Evolutionary conservation across 1,140 invertebrate genomes (phyloP).

Genomic region (Mylabris phalerata): DNA sequence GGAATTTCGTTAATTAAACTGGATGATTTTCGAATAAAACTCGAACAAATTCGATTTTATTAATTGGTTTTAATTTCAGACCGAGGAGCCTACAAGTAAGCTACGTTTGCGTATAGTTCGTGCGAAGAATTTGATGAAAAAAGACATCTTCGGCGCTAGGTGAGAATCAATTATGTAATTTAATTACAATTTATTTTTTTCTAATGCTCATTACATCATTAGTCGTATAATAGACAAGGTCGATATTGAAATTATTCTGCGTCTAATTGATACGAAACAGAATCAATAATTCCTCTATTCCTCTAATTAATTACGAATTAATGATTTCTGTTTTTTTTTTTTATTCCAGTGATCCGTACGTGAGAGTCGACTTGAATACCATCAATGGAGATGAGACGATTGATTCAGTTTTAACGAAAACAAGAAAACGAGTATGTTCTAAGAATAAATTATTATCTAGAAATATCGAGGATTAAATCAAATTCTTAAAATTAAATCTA

Average conservation of each 20-base stretch:
- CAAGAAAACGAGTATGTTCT: constrained; percentile 81
- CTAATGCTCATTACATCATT: constrained; percentile 1
- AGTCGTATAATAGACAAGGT: too few species aligned
- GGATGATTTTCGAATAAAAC: neutral
- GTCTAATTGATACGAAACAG: too few species aligned
- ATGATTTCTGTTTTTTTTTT: constrained; percentile 13
- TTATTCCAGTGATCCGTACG: constrained; percentile 87
- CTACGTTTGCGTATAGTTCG: constrained; percentile 76
- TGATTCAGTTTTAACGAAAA: constrained; percentile 89
- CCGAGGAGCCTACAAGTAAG: constrained; percentile 65
- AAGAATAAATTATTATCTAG: too few species aligned
- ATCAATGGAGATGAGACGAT: constrained; percentile 77
- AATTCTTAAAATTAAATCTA: neutral
- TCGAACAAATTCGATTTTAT: neutral
- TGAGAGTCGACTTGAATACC: constrained; percentile 82
- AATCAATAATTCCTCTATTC: too few species aligned
- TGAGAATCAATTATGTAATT: constrained; percentile 41
- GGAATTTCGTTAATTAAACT: too few species aligned
- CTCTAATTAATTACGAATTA: neutral
- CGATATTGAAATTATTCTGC: too few species aligned
- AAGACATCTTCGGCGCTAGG: constrained; percentile 98
- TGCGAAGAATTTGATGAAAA: constrained; percentile 88
- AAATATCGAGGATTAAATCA: too few species aligned
- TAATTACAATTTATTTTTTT: neutral
- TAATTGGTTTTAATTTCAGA: constrained; percentile 46